These are phyloP conservation scores for Menura novaehollandiae DNA, from an alignment of 2,113 vertebrate species.

Conservation along the genomic window DNA sequence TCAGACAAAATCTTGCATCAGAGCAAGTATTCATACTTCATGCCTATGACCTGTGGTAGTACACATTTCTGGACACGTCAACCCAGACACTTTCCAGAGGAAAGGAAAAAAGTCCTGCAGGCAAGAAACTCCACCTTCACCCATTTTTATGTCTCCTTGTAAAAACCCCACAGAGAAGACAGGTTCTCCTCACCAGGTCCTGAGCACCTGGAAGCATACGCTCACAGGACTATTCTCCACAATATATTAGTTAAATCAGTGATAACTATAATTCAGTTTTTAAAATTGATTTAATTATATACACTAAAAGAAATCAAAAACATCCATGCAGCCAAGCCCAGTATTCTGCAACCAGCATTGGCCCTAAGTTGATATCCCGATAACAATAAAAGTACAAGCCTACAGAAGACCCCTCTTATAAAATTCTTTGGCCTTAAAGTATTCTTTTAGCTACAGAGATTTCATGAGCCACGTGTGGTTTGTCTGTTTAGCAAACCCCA, in stretches of 20 bases:
- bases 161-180: neutral
- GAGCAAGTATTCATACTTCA: neutral
- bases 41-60: neutral
- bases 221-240: neutral
- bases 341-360: neutral
- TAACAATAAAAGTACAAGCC: neutral
- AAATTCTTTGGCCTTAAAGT: neutral
- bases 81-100: neutral
- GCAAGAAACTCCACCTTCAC: neutral
- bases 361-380: neutral
- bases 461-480: neutral
- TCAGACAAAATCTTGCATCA: neutral
- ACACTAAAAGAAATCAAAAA: neutral
- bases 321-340: neutral
- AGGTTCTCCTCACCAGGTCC: neutral
- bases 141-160: neutral
- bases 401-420: neutral
- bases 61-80: rapidly evolving
- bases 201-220: rapidly evolving
- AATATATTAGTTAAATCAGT: neutral
- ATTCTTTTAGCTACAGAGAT: neutral
- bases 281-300: neutral
- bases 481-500: neutral
- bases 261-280: neutral
- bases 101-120: neutral